Conservation (phyloP, 23 tunicate genomes). For the Ascidia mentula region DNA sequence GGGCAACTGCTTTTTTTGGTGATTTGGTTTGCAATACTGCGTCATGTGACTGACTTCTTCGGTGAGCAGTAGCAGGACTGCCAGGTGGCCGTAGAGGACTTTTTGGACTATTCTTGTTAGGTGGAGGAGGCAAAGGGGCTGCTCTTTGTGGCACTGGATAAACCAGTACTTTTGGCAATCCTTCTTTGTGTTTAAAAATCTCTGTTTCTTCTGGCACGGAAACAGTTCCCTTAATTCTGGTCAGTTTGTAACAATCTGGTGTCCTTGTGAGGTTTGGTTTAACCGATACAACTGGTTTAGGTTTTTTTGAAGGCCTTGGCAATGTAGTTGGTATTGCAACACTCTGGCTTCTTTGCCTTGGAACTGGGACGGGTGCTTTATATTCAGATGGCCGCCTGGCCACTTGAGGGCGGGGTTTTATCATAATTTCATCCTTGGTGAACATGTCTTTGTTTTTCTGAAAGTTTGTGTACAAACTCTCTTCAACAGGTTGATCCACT, state of each 20-base stretch:
- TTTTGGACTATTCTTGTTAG: neutral
- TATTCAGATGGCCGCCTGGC: neutral
- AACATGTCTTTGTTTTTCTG: neutral
- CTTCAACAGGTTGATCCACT: neutral
- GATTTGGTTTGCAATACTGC: constrained; percentile 18
- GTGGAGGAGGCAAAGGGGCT: constrained; percentile 33
- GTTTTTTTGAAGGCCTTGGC: neutral
- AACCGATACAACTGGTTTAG: constrained; percentile 8
- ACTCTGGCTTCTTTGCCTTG: neutral
- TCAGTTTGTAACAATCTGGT: neutral
- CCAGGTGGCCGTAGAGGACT: neutral
- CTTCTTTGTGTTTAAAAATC: neutral
- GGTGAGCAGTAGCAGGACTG: constrained; percentile 4
- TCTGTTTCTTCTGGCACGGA: constrained; percentile 1
- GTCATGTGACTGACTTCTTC: constrained; percentile 8
- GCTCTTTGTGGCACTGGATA: neutral
- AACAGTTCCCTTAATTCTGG: neutral
- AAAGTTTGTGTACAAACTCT: neutral
- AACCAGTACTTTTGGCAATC: neutral
- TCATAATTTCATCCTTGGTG: neutral
- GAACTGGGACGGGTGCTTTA: neutral
- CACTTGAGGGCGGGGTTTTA: neutral
- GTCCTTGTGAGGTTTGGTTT: neutral
- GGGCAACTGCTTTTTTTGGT: constrained; percentile 30
- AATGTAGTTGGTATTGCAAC: neutral